Percentiles rank a stretch among this genome's conserved stretches.
Conservation (phyloP, 2,797 vertebrate genomes). For the Acipenser transmontanus region DNA sequence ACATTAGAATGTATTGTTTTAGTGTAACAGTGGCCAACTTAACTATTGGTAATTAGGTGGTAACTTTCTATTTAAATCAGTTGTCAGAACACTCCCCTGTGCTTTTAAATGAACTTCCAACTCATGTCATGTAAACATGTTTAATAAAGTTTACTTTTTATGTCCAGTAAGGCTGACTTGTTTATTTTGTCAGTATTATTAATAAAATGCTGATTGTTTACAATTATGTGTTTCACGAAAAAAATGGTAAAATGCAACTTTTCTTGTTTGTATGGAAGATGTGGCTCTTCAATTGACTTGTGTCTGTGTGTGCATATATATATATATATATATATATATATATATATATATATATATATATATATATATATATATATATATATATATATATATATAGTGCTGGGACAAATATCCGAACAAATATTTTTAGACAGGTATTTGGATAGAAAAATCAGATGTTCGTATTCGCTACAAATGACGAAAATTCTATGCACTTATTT, state of each 20-base stretch:
- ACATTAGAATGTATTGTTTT: conserved; percentile 60
- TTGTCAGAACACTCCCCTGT: conserved; percentile 77
- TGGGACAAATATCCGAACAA: too few relatives aligned
- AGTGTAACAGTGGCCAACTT: conserved; percentile 50
- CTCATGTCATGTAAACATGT: conserved; percentile 83
- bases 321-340: too few relatives aligned
- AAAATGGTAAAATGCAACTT: conserved; percentile 58
- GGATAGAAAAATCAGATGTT: too few relatives aligned
- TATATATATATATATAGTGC: too few relatives aligned
- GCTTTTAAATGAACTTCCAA: conserved; percentile 79
- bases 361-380: too few relatives aligned
- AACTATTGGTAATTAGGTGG: conserved; percentile 64
- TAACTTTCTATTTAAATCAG: conserved; percentile 70
- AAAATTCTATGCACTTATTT: too few relatives aligned
- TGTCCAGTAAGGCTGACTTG: conserved; percentile 73
- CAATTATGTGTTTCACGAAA: conserved; percentile 68
- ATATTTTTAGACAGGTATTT: too few relatives aligned
- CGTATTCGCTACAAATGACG: too few relatives aligned
- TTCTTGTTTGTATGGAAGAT: conserved; percentile 75
- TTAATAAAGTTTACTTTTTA: conserved; percentile 90
- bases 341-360: too few relatives aligned
- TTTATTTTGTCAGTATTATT: conserved; percentile 65
- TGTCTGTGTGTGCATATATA: conserved; percentile 47
- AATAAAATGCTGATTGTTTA: conserved; percentile 66
- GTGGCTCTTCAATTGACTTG: conserved; percentile 66